Base-by-base conservation (phyloP, 2,888 invertebrate genomes). In the Melitaea athalia region DNA sequence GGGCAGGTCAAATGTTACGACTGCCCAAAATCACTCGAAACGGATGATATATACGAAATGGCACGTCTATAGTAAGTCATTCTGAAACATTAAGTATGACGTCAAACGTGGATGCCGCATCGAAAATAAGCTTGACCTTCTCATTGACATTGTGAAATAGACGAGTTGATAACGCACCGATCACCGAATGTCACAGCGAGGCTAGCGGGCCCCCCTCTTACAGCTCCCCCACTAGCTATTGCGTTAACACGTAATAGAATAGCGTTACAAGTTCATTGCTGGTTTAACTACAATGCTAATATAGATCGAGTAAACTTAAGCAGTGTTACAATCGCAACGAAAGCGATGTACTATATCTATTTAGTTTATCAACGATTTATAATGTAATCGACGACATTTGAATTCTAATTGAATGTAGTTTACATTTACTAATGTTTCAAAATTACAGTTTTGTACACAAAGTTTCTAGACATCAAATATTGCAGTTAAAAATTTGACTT, bases 81-180 rank as follows among this genome's bases (percentile, higher is more conserved):
- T 67, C 12, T 38, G 7, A 63, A 75, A 69, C 38, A 52, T 60
- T 24, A 24, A 24, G 24, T 70, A 71, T 74, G n/a, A 65, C 72
- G 77, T 81, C 81, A 84, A 85, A 84, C 85, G 84, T 88, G 86
- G 84, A 82, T 81, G 80, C 79, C 81, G 81, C 81, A 72, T 81
- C 89, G 82, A 90, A 91, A 90, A 91, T 89, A 90, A 85, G 84
- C 81, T 86, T 88, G 92, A 91, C 92, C 92, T 92, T 92, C 92
- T 92, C 92, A 92, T 92, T 92, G 92, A 92, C 92, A 92, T 92
- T 92, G 92, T 92, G 92, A 90, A 92, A 92, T 92, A 91, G 89
- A 88, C 87, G 84, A 86, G 85, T 85, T 92, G 92, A 92, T 92
- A 91, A 91, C 89, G 82, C 85, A 80, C 81, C 85, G 90, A 91